Evolutionary conservation across 2,113 vertebrate species (phyloP).

Genomic region (Strix uralensis): DNA sequence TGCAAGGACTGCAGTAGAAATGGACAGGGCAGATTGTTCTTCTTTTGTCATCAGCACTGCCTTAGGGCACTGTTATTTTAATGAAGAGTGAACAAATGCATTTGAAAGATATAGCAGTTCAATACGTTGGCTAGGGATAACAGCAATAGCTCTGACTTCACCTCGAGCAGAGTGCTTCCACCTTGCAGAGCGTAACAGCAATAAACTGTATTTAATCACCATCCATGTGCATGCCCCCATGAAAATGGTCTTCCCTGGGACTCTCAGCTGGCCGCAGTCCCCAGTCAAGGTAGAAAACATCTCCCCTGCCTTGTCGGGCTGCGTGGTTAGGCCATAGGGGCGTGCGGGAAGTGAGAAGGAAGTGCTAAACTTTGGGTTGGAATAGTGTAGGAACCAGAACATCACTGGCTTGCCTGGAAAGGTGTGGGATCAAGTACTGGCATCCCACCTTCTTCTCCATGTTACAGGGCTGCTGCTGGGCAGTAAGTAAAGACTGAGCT

Average conservation of each 20-base stretch:
- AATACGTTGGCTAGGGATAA: not conserved
- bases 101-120: not conserved
- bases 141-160: not conserved
- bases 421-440: not conserved
- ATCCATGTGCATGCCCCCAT: not conserved
- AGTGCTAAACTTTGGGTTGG: not conserved
- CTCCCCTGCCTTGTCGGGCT: not conserved
- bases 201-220: not conserved
- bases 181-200: not conserved
- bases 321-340: rapidly evolving
- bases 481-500: not conserved
- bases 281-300: rapidly evolving
- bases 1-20: not conserved
- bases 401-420: not conserved
- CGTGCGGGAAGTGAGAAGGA: not conserved
- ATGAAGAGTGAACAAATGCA: not conserved
- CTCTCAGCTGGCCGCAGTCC: not conserved
- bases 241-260: not conserved
- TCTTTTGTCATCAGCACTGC: not conserved
- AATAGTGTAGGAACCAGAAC: not conserved
- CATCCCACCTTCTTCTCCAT: not conserved
- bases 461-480: not conserved
- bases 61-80: not conserved
- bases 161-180: not conserved
- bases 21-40: not conserved